Evolutionary conservation across 2,888 invertebrate species (phyloP).

Genomic region (Seira ritae): DNA sequence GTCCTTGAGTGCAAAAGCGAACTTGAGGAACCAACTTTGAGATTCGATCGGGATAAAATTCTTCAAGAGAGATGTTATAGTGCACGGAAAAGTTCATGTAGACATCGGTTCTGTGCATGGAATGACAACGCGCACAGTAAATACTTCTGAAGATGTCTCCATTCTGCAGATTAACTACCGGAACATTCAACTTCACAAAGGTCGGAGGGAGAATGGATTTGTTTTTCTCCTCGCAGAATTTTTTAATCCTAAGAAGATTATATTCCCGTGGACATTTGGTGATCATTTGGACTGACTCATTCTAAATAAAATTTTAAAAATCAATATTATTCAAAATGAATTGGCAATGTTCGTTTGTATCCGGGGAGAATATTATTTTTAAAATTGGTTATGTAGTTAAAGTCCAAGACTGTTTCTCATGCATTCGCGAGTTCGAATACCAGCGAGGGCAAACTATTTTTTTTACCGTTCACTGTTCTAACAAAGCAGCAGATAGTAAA

Average conservation of each 20-base stretch:
- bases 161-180: slow-evolving; percentile 70
- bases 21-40: slow-evolving; percentile 41
- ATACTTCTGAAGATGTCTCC: slow-evolving; percentile 73
- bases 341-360: too few species aligned
- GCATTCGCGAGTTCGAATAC: too few species aligned
- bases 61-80: slow-evolving; percentile 47
- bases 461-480: too few species aligned
- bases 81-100: background rate
- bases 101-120: slow-evolving; percentile 54
- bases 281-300: slow-evolving; percentile 62
- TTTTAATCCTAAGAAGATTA: slow-evolving; percentile 25
- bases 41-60: slow-evolving; percentile 31
- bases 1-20: slow-evolving; percentile 35
- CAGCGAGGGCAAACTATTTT: too few species aligned
- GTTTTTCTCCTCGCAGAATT: slow-evolving; percentile 27
- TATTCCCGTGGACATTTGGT: slow-evolving; percentile 59
- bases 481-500: too few species aligned
- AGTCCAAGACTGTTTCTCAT: background rate
- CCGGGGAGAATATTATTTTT: too few species aligned
- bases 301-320: slow-evolving; percentile 48
- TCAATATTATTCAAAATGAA: background rate
- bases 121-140: slow-evolving; percentile 74
- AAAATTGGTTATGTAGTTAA: background rate
- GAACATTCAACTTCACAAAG: slow-evolving; percentile 73
- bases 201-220: background rate